Base-by-base conservation (phyloP, 2,888 invertebrate species). In the Drosophila planitibia region DNA sequence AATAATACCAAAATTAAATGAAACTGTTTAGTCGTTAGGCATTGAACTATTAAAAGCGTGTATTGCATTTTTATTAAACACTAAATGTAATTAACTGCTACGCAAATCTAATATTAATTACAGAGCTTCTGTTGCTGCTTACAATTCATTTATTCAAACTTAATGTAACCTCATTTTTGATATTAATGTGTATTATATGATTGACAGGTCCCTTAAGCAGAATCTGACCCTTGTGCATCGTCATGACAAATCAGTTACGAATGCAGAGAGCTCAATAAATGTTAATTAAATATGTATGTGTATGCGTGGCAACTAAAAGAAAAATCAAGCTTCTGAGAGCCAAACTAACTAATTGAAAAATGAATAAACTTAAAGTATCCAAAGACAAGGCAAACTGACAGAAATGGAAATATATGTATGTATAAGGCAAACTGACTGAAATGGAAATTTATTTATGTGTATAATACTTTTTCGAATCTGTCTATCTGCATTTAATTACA, bases 401-500 rank as follows among this genome's bases (percentile, higher is more conserved):
- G 14, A 19, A 37, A 47, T 39, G 47, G 12, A 49, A 37, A 70
- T n/a, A 14, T 25, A 16, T 14, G 12, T 12, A n/a, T 41, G 12
- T 5, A 41, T 12, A 5, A 44, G 41, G 22, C 41, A 12, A 44
- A 44, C 12, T 49, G n/a, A 37, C 6, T n/a, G n/a, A 37, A 35
- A 44, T 39, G 58, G 14, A 47, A 35, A 69, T 25, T 22, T 39
- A 22, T 14, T 28, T 32, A 30, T 54, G 9, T 54, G 54, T 22
- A 61, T 41, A 54, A 53, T n/a, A 41, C 25, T 39, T 41, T 4
- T 61, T 25, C 30, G 12, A 22, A 44, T 58, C 22, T 41, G 47
- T 47, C n/a, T 33, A 59, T 55, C 72, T 79, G 78, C 63, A 76
- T 66, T 81, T 81, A 81, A 80, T 80, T 80, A 74, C 74, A 74